Conservation (phyloP, 2,113 vertebrate species). For the Tylochromis polylepis region DNA sequence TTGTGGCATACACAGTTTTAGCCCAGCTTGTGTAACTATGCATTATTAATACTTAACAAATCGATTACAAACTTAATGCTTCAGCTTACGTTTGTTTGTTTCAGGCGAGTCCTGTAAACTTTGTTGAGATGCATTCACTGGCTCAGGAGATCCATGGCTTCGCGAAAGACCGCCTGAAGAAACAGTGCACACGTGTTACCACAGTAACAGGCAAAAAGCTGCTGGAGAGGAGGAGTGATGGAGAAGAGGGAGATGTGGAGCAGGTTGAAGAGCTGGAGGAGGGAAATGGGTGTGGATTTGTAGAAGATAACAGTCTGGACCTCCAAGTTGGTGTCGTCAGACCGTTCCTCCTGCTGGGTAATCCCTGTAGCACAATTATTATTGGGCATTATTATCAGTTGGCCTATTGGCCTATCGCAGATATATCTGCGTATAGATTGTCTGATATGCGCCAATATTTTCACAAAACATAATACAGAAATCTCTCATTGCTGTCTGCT, state of each 20-base stretch:
- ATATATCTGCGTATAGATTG: background rate
- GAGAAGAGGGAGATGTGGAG: constrained; percentile 12
- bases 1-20: background rate
- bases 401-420: background rate
- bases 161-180: constrained; percentile 79
- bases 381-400: background rate
- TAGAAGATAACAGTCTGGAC: constrained; percentile 84
- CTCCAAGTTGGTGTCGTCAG: constrained; percentile 84
- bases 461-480: background rate
- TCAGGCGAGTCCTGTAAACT: background rate
- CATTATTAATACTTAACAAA: background rate
- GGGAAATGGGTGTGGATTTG: constrained; percentile 75
- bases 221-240: constrained; percentile 82
- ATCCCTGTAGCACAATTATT: background rate
- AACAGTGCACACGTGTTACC: constrained; percentile 85
- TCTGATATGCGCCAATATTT: background rate
- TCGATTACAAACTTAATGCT: background rate
- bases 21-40: background rate
- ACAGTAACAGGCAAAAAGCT: constrained; percentile 81
- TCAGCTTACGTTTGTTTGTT: background rate
- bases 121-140: constrained; percentile 83
- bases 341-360: constrained; percentile 89
- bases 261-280: constrained; percentile 40
- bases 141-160: constrained; percentile 85
- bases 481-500: background rate